A percentile compares a stretch with the other conserved stretches of the same genome.
phyloP scores from a whole-genome alignment of 1,140 invertebrate species.

The Temnothorax nylanderi region DNA sequence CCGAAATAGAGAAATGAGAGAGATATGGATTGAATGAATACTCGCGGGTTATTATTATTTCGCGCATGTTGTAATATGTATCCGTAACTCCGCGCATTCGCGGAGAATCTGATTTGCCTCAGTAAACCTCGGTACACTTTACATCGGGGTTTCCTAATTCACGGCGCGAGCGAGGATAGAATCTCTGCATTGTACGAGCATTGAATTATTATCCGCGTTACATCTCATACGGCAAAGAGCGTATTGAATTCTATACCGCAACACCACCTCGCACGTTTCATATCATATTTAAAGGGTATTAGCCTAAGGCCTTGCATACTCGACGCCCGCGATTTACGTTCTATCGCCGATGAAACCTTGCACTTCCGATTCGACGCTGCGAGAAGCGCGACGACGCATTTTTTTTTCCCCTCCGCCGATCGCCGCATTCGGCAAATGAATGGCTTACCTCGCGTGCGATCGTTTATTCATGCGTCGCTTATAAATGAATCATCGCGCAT shows the following conservation, averaged over 20 bases:
- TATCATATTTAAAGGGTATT: not conserved
- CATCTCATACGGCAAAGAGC: not conserved
- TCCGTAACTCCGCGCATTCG: not conserved
- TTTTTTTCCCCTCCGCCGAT: not conserved
- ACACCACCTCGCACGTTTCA: not conserved
- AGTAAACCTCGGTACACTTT: not conserved
- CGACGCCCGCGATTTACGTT: not conserved
- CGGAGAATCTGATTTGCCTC: not conserved
- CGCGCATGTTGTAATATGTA: not conserved
- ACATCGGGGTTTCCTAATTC: not conserved
- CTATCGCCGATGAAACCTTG: not conserved
- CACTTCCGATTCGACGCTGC: not conserved
- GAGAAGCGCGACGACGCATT: conserved; percentile 20
- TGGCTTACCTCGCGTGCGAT: conserved; percentile 50
- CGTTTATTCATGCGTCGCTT: conserved; percentile 65
- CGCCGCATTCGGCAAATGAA: conserved; percentile 57
- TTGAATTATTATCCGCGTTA: conserved; percentile 16
- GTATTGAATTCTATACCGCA: not conserved
- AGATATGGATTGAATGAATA: not conserved
- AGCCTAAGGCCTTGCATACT: not conserved
- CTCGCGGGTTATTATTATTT: not conserved
- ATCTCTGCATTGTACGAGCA: not conserved
- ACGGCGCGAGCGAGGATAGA: not conserved
- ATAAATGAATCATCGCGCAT: conserved; percentile 68
- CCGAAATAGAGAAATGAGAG: not conserved